These are phyloP conservation scores for Empidonax alnorum DNA, from an alignment of 2,113 vertebrate species.

Conservation along the genomic window DNA sequence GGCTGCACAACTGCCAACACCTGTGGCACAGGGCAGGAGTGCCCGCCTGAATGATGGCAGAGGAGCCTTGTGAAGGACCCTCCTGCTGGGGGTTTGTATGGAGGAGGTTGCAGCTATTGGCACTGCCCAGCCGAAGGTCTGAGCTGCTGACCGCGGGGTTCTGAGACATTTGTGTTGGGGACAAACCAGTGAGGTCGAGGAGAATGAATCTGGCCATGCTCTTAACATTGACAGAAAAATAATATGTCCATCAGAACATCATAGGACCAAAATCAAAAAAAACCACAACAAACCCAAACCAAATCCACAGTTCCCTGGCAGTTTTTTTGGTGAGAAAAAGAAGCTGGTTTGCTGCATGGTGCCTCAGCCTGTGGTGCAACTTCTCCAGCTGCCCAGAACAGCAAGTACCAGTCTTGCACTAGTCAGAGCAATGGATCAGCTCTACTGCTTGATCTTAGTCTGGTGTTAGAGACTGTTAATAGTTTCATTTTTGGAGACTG, in stretches of 20 bases:
- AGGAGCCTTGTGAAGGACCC: neutral
- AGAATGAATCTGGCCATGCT: neutral
- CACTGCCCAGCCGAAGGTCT: neutral
- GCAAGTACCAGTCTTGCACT: neutral
- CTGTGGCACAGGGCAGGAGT: neutral
- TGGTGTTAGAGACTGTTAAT: neutral
- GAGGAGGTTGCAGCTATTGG: accelerated
- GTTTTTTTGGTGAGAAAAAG: neutral
- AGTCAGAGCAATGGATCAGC: neutral
- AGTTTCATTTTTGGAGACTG: neutral
- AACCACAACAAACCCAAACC: neutral
- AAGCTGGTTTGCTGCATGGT: neutral
- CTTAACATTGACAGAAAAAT: neutral
- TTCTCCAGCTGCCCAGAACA: accelerated
- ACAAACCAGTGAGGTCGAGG: accelerated
- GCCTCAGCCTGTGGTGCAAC: neutral
- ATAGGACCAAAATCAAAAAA: neutral
- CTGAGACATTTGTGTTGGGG: neutral
- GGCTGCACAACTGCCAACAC: accelerated
- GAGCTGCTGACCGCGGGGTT: neutral
- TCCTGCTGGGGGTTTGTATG: neutral
- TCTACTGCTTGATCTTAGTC: accelerated
- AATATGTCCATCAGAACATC: neutral
- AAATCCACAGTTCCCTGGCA: neutral
- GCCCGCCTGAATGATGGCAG: neutral